Base-by-base conservation (phyloP, 2,113 vertebrate species). In the Cyprinodon brontotheroides region DNA sequence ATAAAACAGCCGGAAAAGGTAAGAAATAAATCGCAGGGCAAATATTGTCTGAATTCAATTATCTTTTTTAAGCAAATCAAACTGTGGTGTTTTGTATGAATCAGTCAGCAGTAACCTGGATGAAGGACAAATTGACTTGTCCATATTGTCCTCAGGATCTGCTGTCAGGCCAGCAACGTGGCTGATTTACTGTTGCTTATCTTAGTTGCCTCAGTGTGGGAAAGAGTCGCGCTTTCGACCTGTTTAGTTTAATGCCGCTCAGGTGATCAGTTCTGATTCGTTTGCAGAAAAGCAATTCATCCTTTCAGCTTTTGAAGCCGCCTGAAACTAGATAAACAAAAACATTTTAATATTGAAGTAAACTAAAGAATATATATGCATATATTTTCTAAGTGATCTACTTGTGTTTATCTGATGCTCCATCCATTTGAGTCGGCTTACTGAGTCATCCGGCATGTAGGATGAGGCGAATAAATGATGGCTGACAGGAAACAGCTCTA, bases 181-280 rank as follows among this genome's bases (percentile, higher is more conserved):
- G 38, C 67, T 85, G 71, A 81, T 80, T 82, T 80, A 82, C 86
- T 85, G 79, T 86, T 88, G 82, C 89, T 88, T 80, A 65, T 80
- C 40, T 43, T 22, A 67, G 61, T 79, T 84, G 72, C 73, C 85
- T 65, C 48, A 47, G 11, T 20, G 43, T 63, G 11, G 36, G 14
- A 11, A 8, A 63, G 36, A 40, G 65, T 17, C 60, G 8, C 1
- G 40, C 20, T 65, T 17, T n/a, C 38, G 40, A 6, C 8, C 37
- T 69, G 2, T 66, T 77, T 61, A 11, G 68, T 36, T 74, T 5
- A 41, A 38, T 45, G 39, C 41, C 37, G 4, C 17, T 57, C 15
- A 60, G 14, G 48, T 61, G 60, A 12, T 22, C 48, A 20, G 48
- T 12, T 5, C 50, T n/a, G 17, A 45, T 3, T 67, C 38, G 29